Percentiles rank a stretch among this genome's conserved stretches.
Conservation (phyloP, 2,888 invertebrate genomes). For the Tupiocoris notatus region DNA sequence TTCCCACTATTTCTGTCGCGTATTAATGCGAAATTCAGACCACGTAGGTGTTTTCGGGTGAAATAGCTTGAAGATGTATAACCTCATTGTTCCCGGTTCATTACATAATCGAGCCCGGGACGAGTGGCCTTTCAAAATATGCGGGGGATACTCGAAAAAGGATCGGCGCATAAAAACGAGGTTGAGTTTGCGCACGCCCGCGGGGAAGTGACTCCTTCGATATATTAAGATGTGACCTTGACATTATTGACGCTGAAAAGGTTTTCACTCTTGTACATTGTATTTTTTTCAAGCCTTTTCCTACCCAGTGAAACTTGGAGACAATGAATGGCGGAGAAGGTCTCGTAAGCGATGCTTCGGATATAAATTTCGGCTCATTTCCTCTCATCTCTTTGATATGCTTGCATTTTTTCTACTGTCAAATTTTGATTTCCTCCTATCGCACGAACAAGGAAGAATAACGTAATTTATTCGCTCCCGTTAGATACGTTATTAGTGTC, state of each 20-base stretch:
- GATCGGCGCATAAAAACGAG: background rate
- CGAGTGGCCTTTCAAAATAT: background rate
- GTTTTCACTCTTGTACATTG: conserved; percentile 13
- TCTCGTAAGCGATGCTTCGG: too few relatives aligned
- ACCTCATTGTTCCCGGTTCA: background rate
- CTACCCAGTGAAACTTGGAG: background rate
- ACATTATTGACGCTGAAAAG: conserved; percentile 26
- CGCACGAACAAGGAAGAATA: too few relatives aligned
- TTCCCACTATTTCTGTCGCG: too few relatives aligned
- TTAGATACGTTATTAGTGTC: too few relatives aligned
- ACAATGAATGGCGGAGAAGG: background rate
- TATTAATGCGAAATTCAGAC: too few relatives aligned
- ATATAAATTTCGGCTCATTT: too few relatives aligned
- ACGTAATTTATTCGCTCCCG: too few relatives aligned
- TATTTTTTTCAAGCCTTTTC: background rate
- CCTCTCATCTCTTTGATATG: background rate
- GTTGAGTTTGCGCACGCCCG: too few relatives aligned
- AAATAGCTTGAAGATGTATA: too few relatives aligned
- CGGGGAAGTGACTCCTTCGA: background rate
- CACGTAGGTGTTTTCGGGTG: too few relatives aligned
- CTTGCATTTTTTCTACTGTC: too few relatives aligned
- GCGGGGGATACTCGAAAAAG: background rate
- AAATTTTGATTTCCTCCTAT: too few relatives aligned
- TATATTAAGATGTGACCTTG: conserved; percentile 25
- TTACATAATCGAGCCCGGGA: background rate